A percentile compares a stretch with the other conserved stretches of the same genome.
Evolutionary conservation across 2,113 vertebrate genomes (phyloP).

Genomic region (Salvelinus fontinalis): DNA sequence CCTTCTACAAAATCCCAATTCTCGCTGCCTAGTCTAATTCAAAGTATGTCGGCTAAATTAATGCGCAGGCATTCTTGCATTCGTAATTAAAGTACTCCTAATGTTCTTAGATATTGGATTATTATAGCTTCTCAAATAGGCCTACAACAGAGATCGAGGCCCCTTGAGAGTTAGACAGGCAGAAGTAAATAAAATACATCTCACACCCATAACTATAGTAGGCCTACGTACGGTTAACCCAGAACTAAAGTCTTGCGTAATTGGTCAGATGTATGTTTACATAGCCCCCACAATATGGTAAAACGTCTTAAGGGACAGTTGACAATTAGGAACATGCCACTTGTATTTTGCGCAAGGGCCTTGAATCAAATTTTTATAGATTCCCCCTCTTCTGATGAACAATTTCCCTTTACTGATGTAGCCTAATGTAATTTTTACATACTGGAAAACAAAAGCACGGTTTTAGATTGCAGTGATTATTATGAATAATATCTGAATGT

Average conservation of each 20-base stretch:
- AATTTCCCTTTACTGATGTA: not conserved
- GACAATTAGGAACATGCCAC: not conserved
- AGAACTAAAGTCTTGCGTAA: too few relatives aligned
- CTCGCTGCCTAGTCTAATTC: too few relatives aligned
- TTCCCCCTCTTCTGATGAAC: constrained; percentile 27
- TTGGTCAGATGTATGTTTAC: too few relatives aligned
- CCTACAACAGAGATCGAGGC: not conserved
- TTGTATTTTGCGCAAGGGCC: not conserved
- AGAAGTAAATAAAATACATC: too few relatives aligned
- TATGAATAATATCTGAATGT: constrained; percentile 44
- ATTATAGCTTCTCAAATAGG: not conserved
- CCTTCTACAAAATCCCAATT: too few relatives aligned
- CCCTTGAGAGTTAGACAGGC: too few relatives aligned
- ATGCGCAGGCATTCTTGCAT: too few relatives aligned
- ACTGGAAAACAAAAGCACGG: constrained; percentile 36
- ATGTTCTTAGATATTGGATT: not conserved
- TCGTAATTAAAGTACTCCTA: too few relatives aligned
- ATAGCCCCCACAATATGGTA: not conserved
- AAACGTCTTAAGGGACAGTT: not conserved
- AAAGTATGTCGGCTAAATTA: too few relatives aligned
- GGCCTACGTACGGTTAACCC: too few relatives aligned
- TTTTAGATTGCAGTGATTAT: constrained; percentile 40
- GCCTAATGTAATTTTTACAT: constrained; percentile 5
- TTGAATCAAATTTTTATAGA: constrained; percentile 28
- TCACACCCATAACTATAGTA: too few relatives aligned